A percentile compares a stretch with the other conserved stretches of the same genome.
These are phyloP conservation scores for Macropus fuliginosus DNA, from an alignment of 2,797 vertebrate genomes.

Conservation along the genomic window DNA sequence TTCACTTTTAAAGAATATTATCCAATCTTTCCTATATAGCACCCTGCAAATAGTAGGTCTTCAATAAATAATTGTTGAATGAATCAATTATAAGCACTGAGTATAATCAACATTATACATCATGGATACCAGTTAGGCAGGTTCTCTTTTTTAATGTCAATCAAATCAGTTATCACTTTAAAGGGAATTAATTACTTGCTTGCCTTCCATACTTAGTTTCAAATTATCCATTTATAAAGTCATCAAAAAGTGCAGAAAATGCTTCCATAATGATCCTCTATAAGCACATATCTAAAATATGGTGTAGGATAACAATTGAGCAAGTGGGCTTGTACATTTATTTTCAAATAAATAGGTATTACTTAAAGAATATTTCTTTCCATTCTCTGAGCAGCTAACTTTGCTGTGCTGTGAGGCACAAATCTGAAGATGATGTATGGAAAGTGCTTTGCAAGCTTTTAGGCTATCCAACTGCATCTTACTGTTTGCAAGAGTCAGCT, in stretches of 20 bases:
- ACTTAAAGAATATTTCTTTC: conserved; percentile 14
- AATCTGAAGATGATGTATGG: background rate
- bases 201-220: conserved; percentile 40
- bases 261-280: background rate
- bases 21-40: background rate
- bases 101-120: background rate
- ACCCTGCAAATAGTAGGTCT: conserved; percentile 2
- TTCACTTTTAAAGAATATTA: conserved; percentile 18
- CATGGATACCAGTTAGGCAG: background rate
- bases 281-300: background rate
- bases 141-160: conserved; percentile 18
- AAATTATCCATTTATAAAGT: conserved; percentile 52
- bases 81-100: conserved; percentile 35
- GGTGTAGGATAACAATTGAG: background rate
- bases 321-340: background rate
- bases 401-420: background rate
- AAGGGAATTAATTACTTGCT: background rate
- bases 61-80: conserved; percentile 16
- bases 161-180: conserved; percentile 25
- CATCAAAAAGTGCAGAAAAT: conserved; percentile 49
- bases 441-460: background rate
- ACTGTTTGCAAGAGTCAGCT: background rate
- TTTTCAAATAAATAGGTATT: conserved; percentile 27
- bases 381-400: background rate
- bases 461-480: background rate